Conservation (phyloP, 2,888 invertebrate species). For the Eucera pruinosa region DNA sequence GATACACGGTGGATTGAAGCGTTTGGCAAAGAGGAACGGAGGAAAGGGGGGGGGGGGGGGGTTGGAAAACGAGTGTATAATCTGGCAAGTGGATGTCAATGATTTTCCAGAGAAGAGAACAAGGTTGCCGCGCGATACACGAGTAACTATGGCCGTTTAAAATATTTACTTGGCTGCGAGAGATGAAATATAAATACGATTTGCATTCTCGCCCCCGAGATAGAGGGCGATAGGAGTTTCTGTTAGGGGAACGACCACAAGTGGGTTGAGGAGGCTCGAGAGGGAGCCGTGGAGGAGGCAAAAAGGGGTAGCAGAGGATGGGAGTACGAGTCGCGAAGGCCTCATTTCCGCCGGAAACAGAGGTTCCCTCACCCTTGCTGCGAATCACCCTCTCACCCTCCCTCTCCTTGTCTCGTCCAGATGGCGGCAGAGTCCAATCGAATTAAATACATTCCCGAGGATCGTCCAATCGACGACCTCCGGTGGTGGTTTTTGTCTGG, state of each 20-base stretch:
- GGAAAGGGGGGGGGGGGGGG: no score
- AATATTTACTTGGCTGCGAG: slow-evolving; percentile 77
- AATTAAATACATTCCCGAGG: slow-evolving; percentile 79
- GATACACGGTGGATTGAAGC: background rate
- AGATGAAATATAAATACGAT: slow-evolving; percentile 82
- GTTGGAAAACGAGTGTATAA: background rate
- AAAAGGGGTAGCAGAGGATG: slow-evolving; percentile 52
- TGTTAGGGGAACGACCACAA: slow-evolving; percentile 49
- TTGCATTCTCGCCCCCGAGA: slow-evolving; percentile 73
- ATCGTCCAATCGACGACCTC: slow-evolving; percentile 68
- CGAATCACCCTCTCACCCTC: slow-evolving; percentile 36
- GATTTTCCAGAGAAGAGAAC: slow-evolving; percentile 17
- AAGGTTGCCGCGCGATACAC: slow-evolving; percentile 14
- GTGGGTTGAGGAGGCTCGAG: slow-evolving; percentile 33
- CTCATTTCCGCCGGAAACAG: slow-evolving; percentile 83
- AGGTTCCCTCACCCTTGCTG: slow-evolving; percentile 72
- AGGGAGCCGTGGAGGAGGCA: slow-evolving; percentile 47
- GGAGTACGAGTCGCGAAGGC: slow-evolving; percentile 75
- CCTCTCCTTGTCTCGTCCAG: slow-evolving; percentile 47
- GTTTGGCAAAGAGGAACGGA: background rate
- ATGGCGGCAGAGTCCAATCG: slow-evolving; percentile 75
- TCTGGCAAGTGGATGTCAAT: slow-evolving; percentile 13
- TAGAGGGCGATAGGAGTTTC: slow-evolving; percentile 58
- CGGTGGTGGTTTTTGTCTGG: slow-evolving; percentile 59
- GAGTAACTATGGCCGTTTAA: slow-evolving; percentile 20